Base-by-base conservation (phyloP, 2,113 vertebrate genomes). In the Trochalopteron elliotii region DNA sequence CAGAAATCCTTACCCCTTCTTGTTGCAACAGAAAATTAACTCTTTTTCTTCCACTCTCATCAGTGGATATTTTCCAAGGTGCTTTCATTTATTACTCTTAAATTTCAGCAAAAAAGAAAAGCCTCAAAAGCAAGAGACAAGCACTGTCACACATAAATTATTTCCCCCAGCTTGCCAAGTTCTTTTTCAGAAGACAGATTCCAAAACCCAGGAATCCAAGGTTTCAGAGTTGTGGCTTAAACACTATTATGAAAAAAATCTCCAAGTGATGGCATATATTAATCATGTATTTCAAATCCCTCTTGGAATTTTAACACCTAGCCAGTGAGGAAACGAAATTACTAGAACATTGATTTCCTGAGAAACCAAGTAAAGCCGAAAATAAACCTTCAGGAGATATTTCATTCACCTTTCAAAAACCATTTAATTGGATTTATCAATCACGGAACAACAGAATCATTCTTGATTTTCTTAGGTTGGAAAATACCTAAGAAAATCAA, bases 161-260 rank as follows among this genome's bases (percentile, higher is more conserved):
- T 23, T 42, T 59, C 12, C 22, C 8, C 0, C 8, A 47, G 18
- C 8, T 56, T 5, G 4, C 31, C 17, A 59, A 83, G 44, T 27
- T 42, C 16, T 18, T 75, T 75, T 78, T 47, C 35, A 35, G 61
- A 31, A 49, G 37, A 37, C 21, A 15, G 12, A 53, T 44, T 53
- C 47, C 31, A 67, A 69, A 53, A 2, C 4, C 3, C 19, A 16
- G 19, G 31, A 71, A 57, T 25, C 23, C 3, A 3, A 42, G 10
- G 12, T 35, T 61, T 53, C 11, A 28, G 24, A 67, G n/a, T 9
- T 44, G n/a, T 2, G 16, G 21, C 30, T 22, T 4, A 30, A 68
- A 3, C 2, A 1, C 12, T 25, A 9, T 15, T 68, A 47, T 0
- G 1, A 59, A 28, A 31, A 44, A 1, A 2, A 19, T 30, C 22